Evolutionary conservation across 2,113 vertebrate species (phyloP), one percentile per base, ranked within the genome.

Genomic region (Ursus arctos): DNA sequence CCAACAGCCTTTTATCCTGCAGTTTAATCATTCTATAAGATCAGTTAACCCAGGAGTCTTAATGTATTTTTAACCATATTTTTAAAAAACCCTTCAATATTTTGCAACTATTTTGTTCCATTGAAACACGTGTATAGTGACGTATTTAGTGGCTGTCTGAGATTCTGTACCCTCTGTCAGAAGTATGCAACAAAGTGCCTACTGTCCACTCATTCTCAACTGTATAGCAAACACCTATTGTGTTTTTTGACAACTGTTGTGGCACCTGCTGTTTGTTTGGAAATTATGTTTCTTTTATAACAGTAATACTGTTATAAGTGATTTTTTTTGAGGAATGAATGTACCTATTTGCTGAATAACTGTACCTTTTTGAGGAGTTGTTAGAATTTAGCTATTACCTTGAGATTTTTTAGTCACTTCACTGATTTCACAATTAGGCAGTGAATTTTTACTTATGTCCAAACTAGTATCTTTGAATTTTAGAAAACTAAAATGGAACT

Each of bases 401-500:
- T 94, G 55, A 89, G 18, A 86, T 82, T 95, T 5, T 12, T 72
- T 40, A 69, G 22, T 87, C 14, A 90, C 47, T 95, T 61, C 11
- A 81, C 26, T 92, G 89, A 89, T 89, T 92, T 81, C 13, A 74
- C 2, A 84, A 26, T 71, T n/a, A 91, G 24, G 13, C 43, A 88
- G 0, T 67, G 43, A 90, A 76, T 92, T 80, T 83, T 93, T 65
- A 36, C 40, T 88, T 74, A 51, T 77, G 15, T 69, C 61, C 40
- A 59, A 96, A 63, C 51, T 86, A 81, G 24, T 80, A 49, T 90
- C 59, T 96, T 74, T 93, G 24, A 67, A 31, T 81, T 93, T 86
- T 84, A 0, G 33, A 65, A 59, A 53, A n/a, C 24, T 59, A 28
- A 67, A 43, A 55, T 88, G 26, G 67, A 72, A 74, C 14, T 94